Conservation (phyloP, 2,113 vertebrate species). For the human (Homo sapiens) region DNA sequence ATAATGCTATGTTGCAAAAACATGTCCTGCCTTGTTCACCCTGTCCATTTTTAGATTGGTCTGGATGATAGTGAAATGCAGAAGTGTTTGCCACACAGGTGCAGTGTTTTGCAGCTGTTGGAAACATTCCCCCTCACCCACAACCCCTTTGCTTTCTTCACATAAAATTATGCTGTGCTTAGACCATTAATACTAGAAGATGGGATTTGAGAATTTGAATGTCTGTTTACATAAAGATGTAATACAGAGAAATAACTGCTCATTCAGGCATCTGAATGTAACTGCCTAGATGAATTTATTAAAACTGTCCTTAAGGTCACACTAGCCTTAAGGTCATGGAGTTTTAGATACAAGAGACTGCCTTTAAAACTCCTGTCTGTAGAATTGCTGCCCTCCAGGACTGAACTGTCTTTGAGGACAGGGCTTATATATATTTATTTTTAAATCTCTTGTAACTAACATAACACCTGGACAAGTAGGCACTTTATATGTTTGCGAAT, state of each 20-base stretch:
- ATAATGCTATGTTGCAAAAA: neutral
- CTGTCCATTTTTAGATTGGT: constrained; percentile 57
- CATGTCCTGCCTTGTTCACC: constrained; percentile 41
- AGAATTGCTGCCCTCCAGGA: neutral
- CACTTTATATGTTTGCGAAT: neutral
- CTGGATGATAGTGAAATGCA: constrained; percentile 6
- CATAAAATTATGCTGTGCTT: neutral
- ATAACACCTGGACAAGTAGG: neutral
- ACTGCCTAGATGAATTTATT: constrained; percentile 13
- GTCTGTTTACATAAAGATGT: constrained; percentile 3
- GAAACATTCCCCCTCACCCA: constrained; percentile 11
- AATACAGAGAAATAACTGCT: neutral
- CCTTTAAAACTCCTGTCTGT: neutral
- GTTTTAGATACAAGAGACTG: constrained; percentile 14
- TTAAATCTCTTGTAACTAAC: neutral
- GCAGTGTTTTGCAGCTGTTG: constrained; percentile 64
- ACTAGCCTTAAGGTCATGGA: neutral
- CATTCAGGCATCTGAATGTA: constrained; percentile 39
- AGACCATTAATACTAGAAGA: constrained; percentile 25
- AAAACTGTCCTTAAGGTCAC: constrained; percentile 21
- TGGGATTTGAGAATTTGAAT: constrained; percentile 44
- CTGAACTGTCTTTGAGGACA: neutral
- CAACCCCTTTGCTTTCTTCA: neutral
- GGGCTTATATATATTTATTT: neutral
- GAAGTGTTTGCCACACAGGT: constrained; percentile 57